Base-by-base conservation (phyloP, 2,888 invertebrate species). In the Allygus modestus region DNA sequence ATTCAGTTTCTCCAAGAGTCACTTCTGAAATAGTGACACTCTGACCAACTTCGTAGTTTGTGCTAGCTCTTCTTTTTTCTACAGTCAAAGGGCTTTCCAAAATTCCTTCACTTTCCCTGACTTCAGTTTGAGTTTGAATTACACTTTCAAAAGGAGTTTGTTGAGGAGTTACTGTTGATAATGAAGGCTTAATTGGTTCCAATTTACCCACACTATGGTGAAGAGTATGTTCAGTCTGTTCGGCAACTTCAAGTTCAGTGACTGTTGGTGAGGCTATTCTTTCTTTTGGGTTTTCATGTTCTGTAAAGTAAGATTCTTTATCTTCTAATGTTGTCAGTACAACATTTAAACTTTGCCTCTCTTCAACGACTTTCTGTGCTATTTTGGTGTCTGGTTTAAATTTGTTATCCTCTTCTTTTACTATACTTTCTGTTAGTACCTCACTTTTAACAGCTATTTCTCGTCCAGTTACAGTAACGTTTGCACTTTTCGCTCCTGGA, bases 1-100 rank as follows among this genome's bases (percentile, higher is more conserved):
- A 91, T 90, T 94, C 95, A 88, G 92, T 92, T 86, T 94, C 93
- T 51, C 91, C 92, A 7, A 92, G 89, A 86, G 92, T 92, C 51
- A 93, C 90, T 85, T 92, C 92, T 73, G 92, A 93, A 7, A 93
- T 92, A 20, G 92, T 90, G 17, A 94, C 87, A 86, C 93, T 91
- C 89, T 94, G 92, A 61, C 91, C 90, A 71, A 89, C 89, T 81
- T 90, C 90, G 83, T 92, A 90, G 20, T 84, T 84, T 2, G 88
- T 28, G 1, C 79, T 84, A 5, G 88, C 88, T 79, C 69, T 86
- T 54, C 85, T 85, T 82, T 81, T 31, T 69, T 88, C 86, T 0
- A 86, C 85, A 65, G 77, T 88, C 71, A 85, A 86, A 33, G 79
- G 26, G 54, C 87, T 85, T 65, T 87, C 85, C 5, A 87, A 86